phyloP scores from a whole-genome alignment of 2,113 vertebrate genomes.

The Neomonachus schauinslandi region DNA sequence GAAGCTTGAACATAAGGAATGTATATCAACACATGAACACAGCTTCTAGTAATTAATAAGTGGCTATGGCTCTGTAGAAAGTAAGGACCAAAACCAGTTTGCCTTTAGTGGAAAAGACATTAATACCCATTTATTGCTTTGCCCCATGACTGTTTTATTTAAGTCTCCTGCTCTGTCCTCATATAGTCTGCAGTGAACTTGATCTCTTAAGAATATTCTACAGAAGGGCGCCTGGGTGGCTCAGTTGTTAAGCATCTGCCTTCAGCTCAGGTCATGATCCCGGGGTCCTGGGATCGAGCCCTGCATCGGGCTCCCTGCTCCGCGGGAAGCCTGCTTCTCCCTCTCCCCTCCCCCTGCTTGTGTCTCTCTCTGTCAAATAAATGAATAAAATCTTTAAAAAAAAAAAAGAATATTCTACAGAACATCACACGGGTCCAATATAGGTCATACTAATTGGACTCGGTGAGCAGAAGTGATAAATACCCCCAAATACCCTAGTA shows the following conservation, averaged over 20 bases:
- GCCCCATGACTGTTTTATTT: background rate
- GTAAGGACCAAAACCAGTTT: background rate
- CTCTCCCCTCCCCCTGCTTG: no score
- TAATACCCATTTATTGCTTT: background rate
- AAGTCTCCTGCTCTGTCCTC: background rate
- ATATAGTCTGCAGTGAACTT: background rate
- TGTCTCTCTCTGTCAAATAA: no score
- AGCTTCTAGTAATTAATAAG: slow-evolving; percentile 20
- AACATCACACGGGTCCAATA: background rate
- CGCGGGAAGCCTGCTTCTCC: no score
- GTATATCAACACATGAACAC: background rate
- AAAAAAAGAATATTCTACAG: background rate
- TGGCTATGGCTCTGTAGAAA: background rate
- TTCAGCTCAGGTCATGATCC: no score
- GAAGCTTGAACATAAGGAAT: background rate
- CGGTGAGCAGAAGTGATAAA: background rate
- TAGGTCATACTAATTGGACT: background rate
- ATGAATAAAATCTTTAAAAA: no score
- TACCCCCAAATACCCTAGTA: background rate
- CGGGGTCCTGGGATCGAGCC: no score
- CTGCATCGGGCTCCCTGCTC: no score
- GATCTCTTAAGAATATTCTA: background rate
- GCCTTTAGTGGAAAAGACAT: background rate
- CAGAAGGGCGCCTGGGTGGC: background rate
- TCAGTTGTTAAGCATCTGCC: no score